These are phyloP conservation scores for Dione juno DNA, from an alignment of 2,888 invertebrate species.

Conservation along the genomic window DNA sequence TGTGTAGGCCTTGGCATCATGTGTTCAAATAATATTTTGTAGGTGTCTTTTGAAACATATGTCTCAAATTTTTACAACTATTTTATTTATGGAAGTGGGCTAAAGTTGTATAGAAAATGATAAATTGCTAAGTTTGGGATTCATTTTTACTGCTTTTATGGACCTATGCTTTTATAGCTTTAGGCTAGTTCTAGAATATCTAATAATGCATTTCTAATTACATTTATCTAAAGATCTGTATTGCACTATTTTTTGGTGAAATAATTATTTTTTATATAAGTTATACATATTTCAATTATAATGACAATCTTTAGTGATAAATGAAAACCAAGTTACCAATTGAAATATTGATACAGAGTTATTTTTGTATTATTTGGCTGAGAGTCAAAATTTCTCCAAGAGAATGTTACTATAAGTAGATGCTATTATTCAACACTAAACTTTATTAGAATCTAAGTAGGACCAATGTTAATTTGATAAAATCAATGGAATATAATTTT, in stretches of 20 bases:
- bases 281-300: constrained; percentile 4
- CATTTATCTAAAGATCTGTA: constrained; percentile 12
- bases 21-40: constrained; percentile 20
- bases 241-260: constrained; percentile 12
- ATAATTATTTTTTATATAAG: background rate
- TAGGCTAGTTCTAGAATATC: constrained; percentile 1
- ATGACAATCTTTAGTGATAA: constrained; percentile 8
- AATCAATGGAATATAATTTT: background rate
- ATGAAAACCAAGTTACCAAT: constrained; percentile 8
- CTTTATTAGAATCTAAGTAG: constrained; percentile 14
- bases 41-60: constrained; percentile 1
- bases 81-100: background rate
- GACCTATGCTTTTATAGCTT: constrained; percentile 25
- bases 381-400: constrained; percentile 30
- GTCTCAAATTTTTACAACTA: constrained; percentile 3
- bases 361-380: constrained; percentile 25
- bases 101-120: background rate
- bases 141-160: constrained; percentile 15
- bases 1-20: constrained; percentile 18
- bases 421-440: constrained; percentile 1
- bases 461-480: constrained; percentile 13
- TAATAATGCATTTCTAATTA: constrained; percentile 19
- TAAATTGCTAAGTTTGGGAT: constrained; percentile 2
- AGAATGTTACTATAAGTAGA: constrained; percentile 23
- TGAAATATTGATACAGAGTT: constrained; percentile 4